Evolutionary conservation across 2,888 invertebrate genomes (phyloP).

Genomic region (Nephrotoma flavescens): DNA sequence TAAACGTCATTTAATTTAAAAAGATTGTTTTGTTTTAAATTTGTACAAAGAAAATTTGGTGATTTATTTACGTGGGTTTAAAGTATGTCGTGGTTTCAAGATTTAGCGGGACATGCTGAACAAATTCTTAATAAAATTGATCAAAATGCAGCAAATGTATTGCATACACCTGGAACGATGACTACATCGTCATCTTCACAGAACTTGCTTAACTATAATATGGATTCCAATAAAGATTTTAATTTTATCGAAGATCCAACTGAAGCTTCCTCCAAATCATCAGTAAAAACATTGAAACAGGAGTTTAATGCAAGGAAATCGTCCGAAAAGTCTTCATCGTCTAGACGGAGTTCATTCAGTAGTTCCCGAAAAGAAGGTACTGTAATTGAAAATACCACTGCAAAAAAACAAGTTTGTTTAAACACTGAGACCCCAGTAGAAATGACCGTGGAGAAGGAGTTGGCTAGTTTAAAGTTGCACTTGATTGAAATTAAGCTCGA

Average conservation of each 20-base stretch:
- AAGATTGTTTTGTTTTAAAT: not conserved
- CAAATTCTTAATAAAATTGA: conserved; percentile 59
- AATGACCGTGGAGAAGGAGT: conserved; percentile 16
- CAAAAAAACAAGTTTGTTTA: not conserved
- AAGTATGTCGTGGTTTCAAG: conserved; percentile 59
- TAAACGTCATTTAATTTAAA: not conserved
- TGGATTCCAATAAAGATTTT: not conserved
- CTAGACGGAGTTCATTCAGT: conserved; percentile 17
- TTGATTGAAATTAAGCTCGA: conserved; percentile 23
- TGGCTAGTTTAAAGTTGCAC: conserved; percentile 25
- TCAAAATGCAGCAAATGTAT: conserved; percentile 53
- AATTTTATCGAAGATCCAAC: not conserved
- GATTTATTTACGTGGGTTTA: not conserved
- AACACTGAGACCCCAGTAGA: not conserved
- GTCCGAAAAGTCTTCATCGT: conserved; percentile 10
- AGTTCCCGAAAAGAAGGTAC: conserved; percentile 13
- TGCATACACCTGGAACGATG: conserved; percentile 29
- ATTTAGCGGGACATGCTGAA: conserved; percentile 60
- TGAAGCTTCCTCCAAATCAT: not conserved
- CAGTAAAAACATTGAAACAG: conserved; percentile 6
- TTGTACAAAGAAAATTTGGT: not conserved
- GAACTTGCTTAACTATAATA: conserved; percentile 13
- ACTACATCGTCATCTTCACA: conserved; percentile 15
- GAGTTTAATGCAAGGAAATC: conserved; percentile 16
- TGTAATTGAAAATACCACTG: conserved; percentile 7